phyloP scores from a whole-genome alignment of 2,113 vertebrate species.

The Epinephelus cyanopodus region DNA sequence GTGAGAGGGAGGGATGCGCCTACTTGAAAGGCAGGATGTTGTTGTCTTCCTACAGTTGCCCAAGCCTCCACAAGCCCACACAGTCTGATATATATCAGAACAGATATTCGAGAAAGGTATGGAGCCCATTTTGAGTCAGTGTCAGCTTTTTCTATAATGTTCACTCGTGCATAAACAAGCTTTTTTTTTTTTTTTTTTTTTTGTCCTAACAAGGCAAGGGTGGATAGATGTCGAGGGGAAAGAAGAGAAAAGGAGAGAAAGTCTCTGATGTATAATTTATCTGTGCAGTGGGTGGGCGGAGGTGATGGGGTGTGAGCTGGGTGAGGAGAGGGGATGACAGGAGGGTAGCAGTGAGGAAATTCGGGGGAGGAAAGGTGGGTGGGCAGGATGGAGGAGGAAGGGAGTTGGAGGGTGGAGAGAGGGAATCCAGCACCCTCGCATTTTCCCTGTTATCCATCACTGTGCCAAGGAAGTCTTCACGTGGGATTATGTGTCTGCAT shows the following conservation, averaged over 20 bases:
- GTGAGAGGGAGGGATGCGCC: conserved; percentile 56
- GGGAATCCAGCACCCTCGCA: conserved; percentile 45
- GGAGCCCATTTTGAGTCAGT: neutral
- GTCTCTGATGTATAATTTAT: conserved; percentile 82
- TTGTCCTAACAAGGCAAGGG: conserved; percentile 17
- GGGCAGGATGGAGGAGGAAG: conserved; percentile 32
- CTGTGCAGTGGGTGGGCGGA: conserved; percentile 59
- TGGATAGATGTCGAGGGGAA: conserved; percentile 37
- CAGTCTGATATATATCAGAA: conserved; percentile 32
- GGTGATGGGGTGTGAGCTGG: conserved; percentile 48
- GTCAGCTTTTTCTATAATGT: neutral
- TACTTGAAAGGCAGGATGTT: conserved; percentile 51
- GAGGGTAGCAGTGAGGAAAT: conserved; percentile 19
- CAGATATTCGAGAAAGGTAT: conserved; percentile 4
- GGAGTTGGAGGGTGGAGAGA: conserved; percentile 11
- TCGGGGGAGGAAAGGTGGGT: conserved; percentile 48
- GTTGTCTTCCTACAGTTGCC: conserved; percentile 38
- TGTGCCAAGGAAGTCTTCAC: conserved; percentile 29
- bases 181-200: conserved; percentile 31
- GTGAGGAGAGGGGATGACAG: conserved; percentile 31
- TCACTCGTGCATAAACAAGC: conserved; percentile 10
- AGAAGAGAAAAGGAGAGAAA: conserved; percentile 36
- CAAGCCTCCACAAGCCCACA: conserved; percentile 49
- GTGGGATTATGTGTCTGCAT: conserved; percentile 9
- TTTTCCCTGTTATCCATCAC: conserved; percentile 45